These are phyloP conservation scores for Acanthornis magna DNA, from an alignment of 2,797 vertebrate genomes.

Conservation along the genomic window DNA sequence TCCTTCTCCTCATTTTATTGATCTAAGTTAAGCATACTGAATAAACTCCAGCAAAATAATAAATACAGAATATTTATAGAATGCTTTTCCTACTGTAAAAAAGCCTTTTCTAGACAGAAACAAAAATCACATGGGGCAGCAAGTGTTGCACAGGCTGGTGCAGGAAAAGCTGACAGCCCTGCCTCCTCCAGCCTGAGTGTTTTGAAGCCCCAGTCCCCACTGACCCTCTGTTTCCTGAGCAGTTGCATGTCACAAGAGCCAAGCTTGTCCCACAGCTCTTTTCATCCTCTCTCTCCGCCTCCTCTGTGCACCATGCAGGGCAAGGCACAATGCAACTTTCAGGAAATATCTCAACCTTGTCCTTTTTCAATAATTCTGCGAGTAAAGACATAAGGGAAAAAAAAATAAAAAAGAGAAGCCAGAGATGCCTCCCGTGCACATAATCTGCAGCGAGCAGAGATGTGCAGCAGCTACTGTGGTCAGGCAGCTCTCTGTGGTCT, in stretches of 20 bases:
- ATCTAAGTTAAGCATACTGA: background rate
- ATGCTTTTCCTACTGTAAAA: background rate
- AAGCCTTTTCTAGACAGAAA: background rate
- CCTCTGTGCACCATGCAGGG: background rate
- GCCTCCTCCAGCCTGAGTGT: background rate
- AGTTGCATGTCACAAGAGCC: background rate
- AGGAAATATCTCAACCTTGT: background rate
- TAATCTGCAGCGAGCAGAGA: background rate
- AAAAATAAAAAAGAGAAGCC: background rate
- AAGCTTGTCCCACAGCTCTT: background rate
- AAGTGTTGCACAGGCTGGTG: background rate
- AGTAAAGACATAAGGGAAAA: background rate
- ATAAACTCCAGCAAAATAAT: background rate
- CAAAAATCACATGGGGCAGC: background rate
- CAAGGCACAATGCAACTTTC: background rate
- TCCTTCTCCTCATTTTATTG: constrained; percentile 21
- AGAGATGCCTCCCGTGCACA: background rate
- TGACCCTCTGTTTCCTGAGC: background rate
- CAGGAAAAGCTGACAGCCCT: background rate
- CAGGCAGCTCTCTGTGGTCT: constrained; percentile 23
- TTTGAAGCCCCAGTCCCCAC: background rate
- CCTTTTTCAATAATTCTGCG: background rate
- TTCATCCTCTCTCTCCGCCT: background rate
- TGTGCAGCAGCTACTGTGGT: constrained; percentile 1
- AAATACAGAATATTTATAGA: background rate